Evolutionary conservation across 1,140 invertebrate species (phyloP), one percentile per base, ranked within the genome.

Genomic region (Pachypeltis micranthus): DNA sequence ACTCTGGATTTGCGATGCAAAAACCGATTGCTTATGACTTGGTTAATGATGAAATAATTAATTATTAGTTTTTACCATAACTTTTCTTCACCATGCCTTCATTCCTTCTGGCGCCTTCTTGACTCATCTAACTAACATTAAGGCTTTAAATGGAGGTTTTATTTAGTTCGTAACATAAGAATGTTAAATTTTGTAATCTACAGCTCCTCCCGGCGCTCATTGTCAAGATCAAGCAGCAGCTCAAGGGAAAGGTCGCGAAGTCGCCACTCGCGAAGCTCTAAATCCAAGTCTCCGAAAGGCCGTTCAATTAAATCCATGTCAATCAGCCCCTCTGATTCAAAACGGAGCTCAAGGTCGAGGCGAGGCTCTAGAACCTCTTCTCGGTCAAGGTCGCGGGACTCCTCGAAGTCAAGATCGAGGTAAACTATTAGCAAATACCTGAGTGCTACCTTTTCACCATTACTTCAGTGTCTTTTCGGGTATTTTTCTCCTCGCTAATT

Each of bases 371-470:
- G 27, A 19, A 39, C 25, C n/a, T 19, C 27, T 25, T 47, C 64
- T 58, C 55, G 59, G 26, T 66, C 64, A 16, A 47, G 44, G 25
- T 47, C 57, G n/a, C 29, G 39, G 25, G 12, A 59, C n/a, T 61
- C 61, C 64, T 23, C 21, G 7, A 61, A 34, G 55, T 64, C 66
- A 31, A 23, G 63, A 26, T 66, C 62, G 16, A 65, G 67, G 51
- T 69, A 59, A 59, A 59, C 21, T 21, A 16, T 21, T 14, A 10
- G 47, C 47, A n/a, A n/a, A n/a, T n/a, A n/a, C n/a, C n/a, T n/a
- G n/a, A n/a, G n/a, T n/a, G n/a, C n/a, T n/a, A n/a, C n/a, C n/a
- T n/a, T n/a, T n/a, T n/a, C n/a, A n/a, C n/a, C n/a, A n/a, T n/a
- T n/a, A n/a, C n/a, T n/a, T n/a, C n/a, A n/a, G n/a, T n/a, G n/a